Percentiles rank a stretch among this genome's conserved stretches.
phyloP scores from a whole-genome alignment of 2,888 invertebrate genomes.

The Spodoptera littoralis region DNA sequence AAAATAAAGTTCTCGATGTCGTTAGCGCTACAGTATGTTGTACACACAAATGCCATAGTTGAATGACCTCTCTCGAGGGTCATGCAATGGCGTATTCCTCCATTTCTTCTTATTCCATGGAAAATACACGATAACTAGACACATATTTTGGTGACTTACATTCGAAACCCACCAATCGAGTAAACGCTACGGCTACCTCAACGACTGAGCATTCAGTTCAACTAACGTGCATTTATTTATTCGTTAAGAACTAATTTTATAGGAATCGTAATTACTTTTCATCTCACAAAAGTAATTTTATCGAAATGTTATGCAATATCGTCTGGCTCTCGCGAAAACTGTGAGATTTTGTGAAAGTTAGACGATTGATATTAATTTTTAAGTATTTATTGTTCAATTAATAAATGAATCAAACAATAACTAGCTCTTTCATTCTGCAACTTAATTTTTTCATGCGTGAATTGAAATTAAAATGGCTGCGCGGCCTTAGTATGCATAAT shows the following conservation, averaged over 20 bases:
- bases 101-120: slow-evolving; percentile 13
- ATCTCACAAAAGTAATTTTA: slow-evolving; percentile 21
- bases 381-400: slow-evolving; percentile 50
- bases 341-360: slow-evolving; percentile 73
- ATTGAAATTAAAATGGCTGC: slow-evolving; percentile 29
- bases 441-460: slow-evolving; percentile 7
- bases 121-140: slow-evolving; percentile 6
- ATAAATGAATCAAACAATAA: slow-evolving; percentile 35
- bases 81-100: not conserved
- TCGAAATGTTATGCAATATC: slow-evolving; percentile 55
- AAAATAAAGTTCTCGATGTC: not conserved
- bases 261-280: slow-evolving; percentile 14
- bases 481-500: slow-evolving; percentile 1
- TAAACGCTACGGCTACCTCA: slow-evolving; percentile 54
- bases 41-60: not conserved
- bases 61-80: not conserved
- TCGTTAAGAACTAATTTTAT: slow-evolving; percentile 35
- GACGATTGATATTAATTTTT: slow-evolving; percentile 67
- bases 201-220: slow-evolving; percentile 39
- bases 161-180: slow-evolving; percentile 49
- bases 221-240: slow-evolving; percentile 54
- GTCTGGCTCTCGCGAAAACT: slow-evolving; percentile 77
- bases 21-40: not conserved
- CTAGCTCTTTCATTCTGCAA: slow-evolving; percentile 8
- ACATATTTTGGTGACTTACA: slow-evolving; percentile 22